phyloP scores from a whole-genome alignment of 2,888 invertebrate genomes.

The Stratiomys singularior region DNA sequence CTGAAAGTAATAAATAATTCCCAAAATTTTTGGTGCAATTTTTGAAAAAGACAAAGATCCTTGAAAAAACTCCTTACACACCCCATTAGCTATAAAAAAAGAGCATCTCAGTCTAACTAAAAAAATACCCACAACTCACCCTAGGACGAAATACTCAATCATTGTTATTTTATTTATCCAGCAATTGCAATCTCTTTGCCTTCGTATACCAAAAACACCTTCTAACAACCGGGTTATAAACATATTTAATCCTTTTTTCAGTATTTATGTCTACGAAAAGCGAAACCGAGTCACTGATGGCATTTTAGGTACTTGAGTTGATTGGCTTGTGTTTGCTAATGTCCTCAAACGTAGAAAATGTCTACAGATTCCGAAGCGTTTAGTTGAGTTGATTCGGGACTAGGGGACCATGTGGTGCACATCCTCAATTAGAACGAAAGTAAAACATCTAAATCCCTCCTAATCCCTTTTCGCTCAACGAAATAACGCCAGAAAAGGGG shows the following conservation, averaged over 20 bases:
- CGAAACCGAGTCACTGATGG: neutral
- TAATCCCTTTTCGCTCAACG: slow-evolving; percentile 31
- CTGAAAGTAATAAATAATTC: no score
- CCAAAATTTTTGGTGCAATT: no score
- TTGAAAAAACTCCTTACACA: no score
- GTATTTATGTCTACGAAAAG: neutral
- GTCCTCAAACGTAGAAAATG: slow-evolving; percentile 9
- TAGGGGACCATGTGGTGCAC: slow-evolving; percentile 43
- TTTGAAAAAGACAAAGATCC: no score
- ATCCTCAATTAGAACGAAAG: slow-evolving; percentile 46
- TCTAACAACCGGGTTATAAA: neutral
- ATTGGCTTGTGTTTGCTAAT: slow-evolving; percentile 41
- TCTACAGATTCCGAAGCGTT: neutral
- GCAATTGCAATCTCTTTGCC: no score
- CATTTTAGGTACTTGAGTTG: slow-evolving; percentile 29
- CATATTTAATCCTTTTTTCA: neutral
- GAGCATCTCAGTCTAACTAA: no score
- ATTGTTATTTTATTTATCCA: no score
- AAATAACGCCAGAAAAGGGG: neutral
- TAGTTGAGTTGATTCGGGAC: neutral
- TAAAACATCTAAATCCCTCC: slow-evolving; percentile 38
- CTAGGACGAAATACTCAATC: no score
- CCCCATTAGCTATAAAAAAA: no score
- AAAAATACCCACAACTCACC: no score
- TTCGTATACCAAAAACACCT: no score